A percentile compares a stretch with the other conserved stretches of the same genome.
These are phyloP conservation scores for Drosophila pectinifera DNA, from an alignment of 1,140 invertebrate genomes.

Conservation along the genomic window DNA sequence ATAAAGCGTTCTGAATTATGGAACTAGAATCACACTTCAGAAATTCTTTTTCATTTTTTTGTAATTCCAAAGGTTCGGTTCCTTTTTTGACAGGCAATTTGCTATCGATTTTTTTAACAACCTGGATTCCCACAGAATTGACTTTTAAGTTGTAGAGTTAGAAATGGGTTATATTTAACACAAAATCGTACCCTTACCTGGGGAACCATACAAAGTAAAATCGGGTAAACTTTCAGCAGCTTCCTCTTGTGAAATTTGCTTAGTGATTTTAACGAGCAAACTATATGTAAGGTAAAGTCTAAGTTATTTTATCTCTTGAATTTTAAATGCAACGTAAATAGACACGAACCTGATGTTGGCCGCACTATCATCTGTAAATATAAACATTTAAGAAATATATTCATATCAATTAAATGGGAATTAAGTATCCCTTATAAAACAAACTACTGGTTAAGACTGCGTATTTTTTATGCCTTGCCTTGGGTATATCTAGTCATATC, in stretches of 20 bases:
- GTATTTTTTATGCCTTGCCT: too few species aligned
- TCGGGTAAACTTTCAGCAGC: not conserved
- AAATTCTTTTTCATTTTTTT: not conserved
- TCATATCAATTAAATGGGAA: too few species aligned
- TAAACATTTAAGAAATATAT: not conserved
- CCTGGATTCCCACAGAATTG: too few species aligned
- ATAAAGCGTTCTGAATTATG: not conserved
- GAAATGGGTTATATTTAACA: not conserved
- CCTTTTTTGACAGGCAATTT: not conserved
- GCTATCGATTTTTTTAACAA: not conserved
- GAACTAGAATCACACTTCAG: not conserved
- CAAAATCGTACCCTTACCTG: not conserved
- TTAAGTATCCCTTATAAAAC: too few species aligned
- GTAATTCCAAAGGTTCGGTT: too few species aligned
- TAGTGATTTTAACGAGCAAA: not conserved
- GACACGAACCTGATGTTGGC: not conserved
- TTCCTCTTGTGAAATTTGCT: not conserved
- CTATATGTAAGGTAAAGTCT: not conserved
- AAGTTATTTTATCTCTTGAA: not conserved
- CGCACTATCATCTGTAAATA: not conserved
- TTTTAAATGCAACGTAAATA: not conserved
- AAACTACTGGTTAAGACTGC: too few species aligned
- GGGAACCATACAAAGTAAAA: not conserved
- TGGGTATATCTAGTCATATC: too few species aligned
- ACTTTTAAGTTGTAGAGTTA: not conserved